phyloP scores from a whole-genome alignment of 2,797 vertebrate genomes.

The Pipistrellus kuhlii region DNA sequence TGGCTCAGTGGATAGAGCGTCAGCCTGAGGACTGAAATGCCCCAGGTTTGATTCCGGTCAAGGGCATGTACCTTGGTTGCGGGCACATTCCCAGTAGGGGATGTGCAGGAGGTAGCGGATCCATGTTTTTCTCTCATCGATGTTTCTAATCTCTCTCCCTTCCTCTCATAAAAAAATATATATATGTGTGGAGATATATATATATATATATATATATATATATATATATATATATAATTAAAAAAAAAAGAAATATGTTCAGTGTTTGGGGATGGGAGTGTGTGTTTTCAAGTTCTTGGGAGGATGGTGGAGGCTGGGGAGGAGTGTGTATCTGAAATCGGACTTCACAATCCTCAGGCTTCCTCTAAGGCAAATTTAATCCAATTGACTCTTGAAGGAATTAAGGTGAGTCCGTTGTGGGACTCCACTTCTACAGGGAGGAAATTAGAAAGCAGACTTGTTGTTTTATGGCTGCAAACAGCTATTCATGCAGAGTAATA shows the following conservation, averaged over 20 bases:
- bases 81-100: no score
- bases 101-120: no score
- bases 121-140: no score
- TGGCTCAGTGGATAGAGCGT: no score
- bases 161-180: no score
- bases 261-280: not conserved
- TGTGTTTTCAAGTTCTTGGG: not conserved
- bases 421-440: slow-evolving; percentile 1
- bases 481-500: not conserved
- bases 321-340: not conserved
- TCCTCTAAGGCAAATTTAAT: not conserved
- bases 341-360: not conserved
- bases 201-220: no score
- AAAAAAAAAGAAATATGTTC: not conserved
- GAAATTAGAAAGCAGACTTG: not conserved
- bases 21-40: no score
- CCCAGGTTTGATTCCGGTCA: no score
- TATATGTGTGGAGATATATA: no score
- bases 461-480: not conserved
- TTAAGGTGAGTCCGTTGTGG: not conserved
- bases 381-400: not conserved
- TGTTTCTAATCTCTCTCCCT: no score
- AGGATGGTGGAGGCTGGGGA: accelerated
- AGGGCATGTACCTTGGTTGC: no score
- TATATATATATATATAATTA: no score